Evolutionary conservation across 2,888 invertebrate species (phyloP).

Genomic region (Dioctria linearis): DNA sequence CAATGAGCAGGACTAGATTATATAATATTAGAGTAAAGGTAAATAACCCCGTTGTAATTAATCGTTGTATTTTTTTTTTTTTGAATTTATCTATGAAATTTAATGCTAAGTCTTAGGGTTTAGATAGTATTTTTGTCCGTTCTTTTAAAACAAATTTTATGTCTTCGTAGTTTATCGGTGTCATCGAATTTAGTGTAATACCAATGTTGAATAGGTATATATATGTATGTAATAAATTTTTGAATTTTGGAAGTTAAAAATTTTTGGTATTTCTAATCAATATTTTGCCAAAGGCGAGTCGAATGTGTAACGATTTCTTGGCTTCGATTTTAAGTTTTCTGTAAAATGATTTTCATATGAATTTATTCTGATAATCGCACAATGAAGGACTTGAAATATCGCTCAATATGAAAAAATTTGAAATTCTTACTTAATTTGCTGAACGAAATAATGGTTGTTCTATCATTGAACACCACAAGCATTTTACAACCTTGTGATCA

Average conservation of each 20-base stretch:
- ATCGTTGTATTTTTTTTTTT: neutral
- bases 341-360: no score
- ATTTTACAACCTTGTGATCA: no score
- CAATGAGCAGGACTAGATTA: neutral
- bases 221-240: neutral
- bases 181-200: neutral
- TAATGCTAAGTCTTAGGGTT: conserved; percentile 2
- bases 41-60: neutral
- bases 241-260: neutral
- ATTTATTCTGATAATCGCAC: no score
- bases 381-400: no score
- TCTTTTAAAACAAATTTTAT: neutral
- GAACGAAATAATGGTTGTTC: no score
- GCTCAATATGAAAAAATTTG: no score
- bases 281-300: no score
- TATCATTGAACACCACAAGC: no score
- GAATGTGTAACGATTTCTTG: no score
- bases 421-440: no score
- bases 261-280: no score
- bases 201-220: neutral
- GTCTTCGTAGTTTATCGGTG: neutral
- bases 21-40: neutral
- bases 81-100: conserved; percentile 5
- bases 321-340: no score
- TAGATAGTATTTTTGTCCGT: neutral